These are phyloP conservation scores for Cheilosia grossa DNA, from an alignment of 2,888 invertebrate genomes.

Conservation along the genomic window DNA sequence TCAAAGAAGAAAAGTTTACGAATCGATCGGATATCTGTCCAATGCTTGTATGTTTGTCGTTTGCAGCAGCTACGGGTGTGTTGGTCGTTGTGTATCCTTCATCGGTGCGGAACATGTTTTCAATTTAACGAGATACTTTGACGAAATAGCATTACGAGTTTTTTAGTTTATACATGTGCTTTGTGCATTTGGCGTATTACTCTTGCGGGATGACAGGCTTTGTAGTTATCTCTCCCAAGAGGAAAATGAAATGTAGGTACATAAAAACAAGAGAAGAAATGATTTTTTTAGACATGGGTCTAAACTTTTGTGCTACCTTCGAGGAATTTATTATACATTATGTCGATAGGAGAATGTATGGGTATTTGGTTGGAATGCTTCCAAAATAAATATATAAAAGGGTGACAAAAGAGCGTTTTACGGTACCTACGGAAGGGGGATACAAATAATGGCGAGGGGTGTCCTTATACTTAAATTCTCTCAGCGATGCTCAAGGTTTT, in stretches of 20 bases:
- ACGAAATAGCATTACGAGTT: constrained; percentile 15
- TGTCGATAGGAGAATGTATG: neutral
- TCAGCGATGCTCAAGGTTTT: too few relatives aligned
- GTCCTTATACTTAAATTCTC: too few relatives aligned
- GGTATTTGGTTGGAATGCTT: neutral
- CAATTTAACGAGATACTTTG: constrained; percentile 53
- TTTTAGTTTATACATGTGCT: constrained; percentile 22
- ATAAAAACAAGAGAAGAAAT: neutral
- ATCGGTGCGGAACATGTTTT: constrained; percentile 28
- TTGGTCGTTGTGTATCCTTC: constrained; percentile 17
- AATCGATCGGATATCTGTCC: constrained; percentile 19
- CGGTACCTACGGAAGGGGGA: too few relatives aligned
- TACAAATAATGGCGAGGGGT: too few relatives aligned
- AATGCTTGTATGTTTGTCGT: constrained; percentile 17
- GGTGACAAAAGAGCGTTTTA: neutral
- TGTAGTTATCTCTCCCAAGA: constrained; percentile 8
- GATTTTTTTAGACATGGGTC: neutral
- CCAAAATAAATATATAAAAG: neutral
- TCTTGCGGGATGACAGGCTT: neutral
- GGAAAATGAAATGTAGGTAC: constrained; percentile 2
- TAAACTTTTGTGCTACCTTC: neutral
- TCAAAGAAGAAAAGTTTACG: constrained; percentile 24
- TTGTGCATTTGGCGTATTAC: neutral
- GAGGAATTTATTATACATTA: neutral
- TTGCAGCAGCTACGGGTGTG: neutral